Base-by-base conservation (phyloP, 1,140 invertebrate species). In the Zaprionus ornatus region DNA sequence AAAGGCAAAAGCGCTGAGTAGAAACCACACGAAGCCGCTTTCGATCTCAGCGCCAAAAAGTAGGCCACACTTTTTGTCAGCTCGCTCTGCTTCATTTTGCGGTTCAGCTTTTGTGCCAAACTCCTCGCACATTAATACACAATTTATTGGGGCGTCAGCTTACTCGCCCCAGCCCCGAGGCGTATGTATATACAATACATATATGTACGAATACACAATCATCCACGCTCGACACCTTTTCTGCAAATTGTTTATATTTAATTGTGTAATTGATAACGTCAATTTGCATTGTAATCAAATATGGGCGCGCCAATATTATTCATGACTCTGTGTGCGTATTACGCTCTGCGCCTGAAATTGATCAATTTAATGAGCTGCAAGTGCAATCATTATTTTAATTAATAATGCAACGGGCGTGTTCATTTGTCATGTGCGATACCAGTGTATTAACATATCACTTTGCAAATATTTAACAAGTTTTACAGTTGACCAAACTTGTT, bases 211-310 rank as follows among this genome's bases (percentile, higher is more conserved):
- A 7, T 42, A 7, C 29, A 52, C 5, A 42, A 23, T 15, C 15
- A 32, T 60, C 37, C 60, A 59, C 23, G 37, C 48, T 61, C 32
- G 60, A 56, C 25, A 25, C 25, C 15, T 21, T 60, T 59, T 1
- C 32, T 62, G 1, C 21, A 63, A 73, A 55, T 77, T 71, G 45
- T 70, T 50, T 69, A 70, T 84, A 75, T 72, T 74, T 70, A 71
- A 86, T 86, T 50, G 48, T 57, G 74, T 52, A 82, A 82, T 75
- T 86, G 70, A 79, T 74, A 85, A 74, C 68, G 60, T 61, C 55
- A 79, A 79, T 79, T 63, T 75, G 74, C 63, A 29, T 45, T 42
- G 69, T 72, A 72, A 75, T 85, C 70, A 81, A 78, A 78, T 74
- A 79, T 63, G 27, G 37, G 17, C 62, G 48, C 45, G 40, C 10